Base-by-base conservation (phyloP, 2,113 vertebrate genomes). In the Ranitomeya variabilis region DNA sequence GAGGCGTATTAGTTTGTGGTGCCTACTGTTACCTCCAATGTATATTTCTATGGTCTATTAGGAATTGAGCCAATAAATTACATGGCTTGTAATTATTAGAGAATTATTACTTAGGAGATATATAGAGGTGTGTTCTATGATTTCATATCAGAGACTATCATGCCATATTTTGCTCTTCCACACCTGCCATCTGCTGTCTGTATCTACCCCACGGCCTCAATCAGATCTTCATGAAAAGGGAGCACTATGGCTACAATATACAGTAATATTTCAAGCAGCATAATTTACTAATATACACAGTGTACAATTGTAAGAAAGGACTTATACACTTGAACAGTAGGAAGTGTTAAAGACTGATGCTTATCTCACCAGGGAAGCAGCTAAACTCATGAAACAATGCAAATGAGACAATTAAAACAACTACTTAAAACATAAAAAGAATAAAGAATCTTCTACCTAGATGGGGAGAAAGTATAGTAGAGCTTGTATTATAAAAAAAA, bases 361-460 rank as follows among this genome's bases (percentile, higher is more conserved):
- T 83, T n/a, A 66, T 37, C 59, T 14, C 60, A 83, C 26, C 31
- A 64, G 80, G 60, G 60, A 83, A 60, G 4, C 2, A 21, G 55
- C 8, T 37, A 59, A 37, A 83, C 60, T 83, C 60, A 37, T 51
- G 60, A 64, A 83, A 66, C 80, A 83, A 83, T 66, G 80, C 80
- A 82, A 62, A 82, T 62, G 26, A 82, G 80, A 82, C 59, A 82
- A 64, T 82, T 82, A 82, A 62, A 82, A 80, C n/a, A 80, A 82
- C 59, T 82, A 82, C 80, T 64, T 82, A 21, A 82, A 82, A 64
- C 59, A 83, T 62, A 66, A 9, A 83, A 51, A 83, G 31, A 62
- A 66, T 66, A 83, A 51, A 83, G 31, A 62, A 66, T 66, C 60
- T n/a, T 64, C 18, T 18, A 51, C 23, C 57, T 81, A 64, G 80